Conservation (phyloP, 2,888 invertebrate genomes). For the Tupiocoris notatus region DNA sequence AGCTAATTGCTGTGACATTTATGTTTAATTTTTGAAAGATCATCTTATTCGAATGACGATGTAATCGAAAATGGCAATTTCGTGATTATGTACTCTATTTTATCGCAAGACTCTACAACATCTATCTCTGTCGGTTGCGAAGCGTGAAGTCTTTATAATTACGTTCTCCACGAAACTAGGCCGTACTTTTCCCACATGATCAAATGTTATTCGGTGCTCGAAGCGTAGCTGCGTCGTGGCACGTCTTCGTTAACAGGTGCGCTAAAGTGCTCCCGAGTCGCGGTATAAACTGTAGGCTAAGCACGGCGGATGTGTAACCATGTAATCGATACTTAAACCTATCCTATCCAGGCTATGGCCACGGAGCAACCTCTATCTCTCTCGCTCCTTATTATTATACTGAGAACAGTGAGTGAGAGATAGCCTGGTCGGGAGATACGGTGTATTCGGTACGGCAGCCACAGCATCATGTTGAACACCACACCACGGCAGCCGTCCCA, state of each 20-base stretch:
- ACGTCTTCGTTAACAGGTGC: slow-evolving; percentile 15
- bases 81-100: no score
- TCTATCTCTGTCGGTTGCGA: no score
- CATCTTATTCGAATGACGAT: no score
- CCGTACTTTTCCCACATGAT: neutral
- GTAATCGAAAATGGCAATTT: no score
- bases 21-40: no score
- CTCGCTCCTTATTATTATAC: neutral
- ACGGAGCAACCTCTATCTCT: no score
- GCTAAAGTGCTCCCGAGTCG: slow-evolving; percentile 11
- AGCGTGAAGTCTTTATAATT: neutral
- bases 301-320: slow-evolving; percentile 20
- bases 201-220: neutral
- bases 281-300: slow-evolving; percentile 11
- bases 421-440: neutral
- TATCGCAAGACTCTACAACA: no score
- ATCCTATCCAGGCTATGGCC: neutral
- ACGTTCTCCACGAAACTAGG: neutral
- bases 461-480: neutral
- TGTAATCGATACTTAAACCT: slow-evolving; percentile 26
- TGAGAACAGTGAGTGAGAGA: neutral
- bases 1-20: no score
- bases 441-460: neutral
- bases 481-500: neutral
- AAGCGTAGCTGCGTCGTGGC: neutral